Conservation (phyloP, 2,797 vertebrate species). For the Rousettus madagascariensis region DNA sequence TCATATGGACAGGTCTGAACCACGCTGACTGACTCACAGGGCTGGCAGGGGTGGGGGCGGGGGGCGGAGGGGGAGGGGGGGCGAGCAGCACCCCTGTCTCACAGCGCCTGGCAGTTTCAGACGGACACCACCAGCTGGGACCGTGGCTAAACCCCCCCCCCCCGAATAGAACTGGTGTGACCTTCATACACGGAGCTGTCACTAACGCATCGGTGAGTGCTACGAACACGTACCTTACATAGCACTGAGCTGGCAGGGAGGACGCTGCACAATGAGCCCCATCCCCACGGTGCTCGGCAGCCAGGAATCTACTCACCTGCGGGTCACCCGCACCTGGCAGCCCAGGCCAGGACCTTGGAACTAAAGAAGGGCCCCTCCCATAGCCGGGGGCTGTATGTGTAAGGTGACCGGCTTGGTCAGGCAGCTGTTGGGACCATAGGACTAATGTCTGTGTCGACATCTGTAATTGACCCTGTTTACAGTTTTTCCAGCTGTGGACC, state of each 20-base stretch:
- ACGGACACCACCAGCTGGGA: neutral
- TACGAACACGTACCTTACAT: neutral
- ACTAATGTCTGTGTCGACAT: neutral
- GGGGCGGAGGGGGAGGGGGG: neutral
- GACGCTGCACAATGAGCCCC: neutral
- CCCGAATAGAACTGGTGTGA: neutral
- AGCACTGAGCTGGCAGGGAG: neutral
- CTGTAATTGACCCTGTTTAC: neutral
- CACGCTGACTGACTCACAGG: neutral
- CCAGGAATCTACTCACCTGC: neutral
- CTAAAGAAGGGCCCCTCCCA: neutral
- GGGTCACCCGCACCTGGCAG: neutral
- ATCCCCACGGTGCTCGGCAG: neutral
- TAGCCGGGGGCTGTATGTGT: neutral
- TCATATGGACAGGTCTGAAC: neutral
- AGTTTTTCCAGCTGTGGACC: neutral
- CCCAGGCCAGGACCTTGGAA: neutral
- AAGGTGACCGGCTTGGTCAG: neutral
- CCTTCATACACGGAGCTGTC: neutral
- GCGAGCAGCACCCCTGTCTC: neutral
- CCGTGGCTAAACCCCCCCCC: neutral
- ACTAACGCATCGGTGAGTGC: rapidly evolving
- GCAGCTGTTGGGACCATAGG: neutral
- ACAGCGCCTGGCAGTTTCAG: neutral
- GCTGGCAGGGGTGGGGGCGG: too few relatives aligned